Percentiles rank a stretch among this genome's conserved stretches.
Evolutionary conservation across 2,888 invertebrate genomes (phyloP).

Genomic region (Papilio elwesi): DNA sequence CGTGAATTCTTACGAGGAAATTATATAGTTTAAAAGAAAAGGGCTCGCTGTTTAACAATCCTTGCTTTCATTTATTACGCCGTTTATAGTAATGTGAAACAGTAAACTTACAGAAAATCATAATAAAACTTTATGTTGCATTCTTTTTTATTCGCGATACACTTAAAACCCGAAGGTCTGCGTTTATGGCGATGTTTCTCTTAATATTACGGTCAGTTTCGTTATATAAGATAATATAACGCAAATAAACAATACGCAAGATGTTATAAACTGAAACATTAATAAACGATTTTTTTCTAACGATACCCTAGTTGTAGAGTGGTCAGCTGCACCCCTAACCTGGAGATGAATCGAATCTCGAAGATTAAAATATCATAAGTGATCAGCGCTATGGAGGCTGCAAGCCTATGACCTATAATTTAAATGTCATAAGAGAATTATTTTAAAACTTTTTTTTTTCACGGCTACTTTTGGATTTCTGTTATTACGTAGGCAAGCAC

Average conservation of each 20-base stretch:
- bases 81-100: slow-evolving; percentile 39
- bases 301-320: too few species aligned
- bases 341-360: neutral
- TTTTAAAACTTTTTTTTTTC: too few species aligned
- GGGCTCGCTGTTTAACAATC: slow-evolving; percentile 19
- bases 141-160: slow-evolving; percentile 39
- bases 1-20: slow-evolving; percentile 4
- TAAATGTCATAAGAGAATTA: too few species aligned
- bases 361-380: too few species aligned
- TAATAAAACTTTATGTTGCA: slow-evolving; percentile 41
- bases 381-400: too few species aligned
- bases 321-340: too few species aligned
- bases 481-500: too few species aligned
- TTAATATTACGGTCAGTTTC: slow-evolving; percentile 31
- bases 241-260: slow-evolving; percentile 2
- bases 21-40: slow-evolving; percentile 21
- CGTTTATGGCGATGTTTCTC: slow-evolving; percentile 39
- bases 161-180: slow-evolving; percentile 35
- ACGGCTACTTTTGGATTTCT: too few species aligned
- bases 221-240: slow-evolving; percentile 27
- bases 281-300: neutral
- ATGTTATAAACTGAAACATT: slow-evolving; percentile 3
- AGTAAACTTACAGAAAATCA: slow-evolving; percentile 40
- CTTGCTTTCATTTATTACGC: slow-evolving; percentile 35
- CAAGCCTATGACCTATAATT: too few species aligned